Evolutionary conservation across 1,140 invertebrate species (phyloP).

Genomic region (Augochlora pura): DNA sequence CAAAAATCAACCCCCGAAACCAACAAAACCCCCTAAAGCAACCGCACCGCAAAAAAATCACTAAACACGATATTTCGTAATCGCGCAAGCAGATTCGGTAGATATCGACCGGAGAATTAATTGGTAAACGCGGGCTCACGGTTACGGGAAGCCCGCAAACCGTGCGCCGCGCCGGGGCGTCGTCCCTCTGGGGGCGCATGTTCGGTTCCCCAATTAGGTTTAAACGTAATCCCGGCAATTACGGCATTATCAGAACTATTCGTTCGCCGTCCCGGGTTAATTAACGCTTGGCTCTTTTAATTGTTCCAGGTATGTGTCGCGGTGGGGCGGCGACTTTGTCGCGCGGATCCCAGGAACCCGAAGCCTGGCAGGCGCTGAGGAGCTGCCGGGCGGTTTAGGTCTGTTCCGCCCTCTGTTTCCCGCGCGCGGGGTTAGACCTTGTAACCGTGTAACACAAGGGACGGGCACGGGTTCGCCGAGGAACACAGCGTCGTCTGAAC

Average conservation of each 20-base stretch:
- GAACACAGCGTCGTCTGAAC: constrained; percentile 13
- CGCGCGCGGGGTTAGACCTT: constrained; percentile 2
- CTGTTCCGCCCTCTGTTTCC: neutral
- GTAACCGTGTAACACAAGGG: constrained; percentile 13
- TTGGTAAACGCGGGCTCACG: no score
- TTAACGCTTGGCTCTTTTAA: neutral
- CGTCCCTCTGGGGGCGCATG: no score
- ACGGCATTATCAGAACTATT: neutral
- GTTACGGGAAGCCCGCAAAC: no score
- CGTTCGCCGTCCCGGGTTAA: neutral
- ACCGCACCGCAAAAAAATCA: no score
- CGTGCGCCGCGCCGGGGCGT: no score
- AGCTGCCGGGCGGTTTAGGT: neutral
- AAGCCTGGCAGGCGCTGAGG: no score
- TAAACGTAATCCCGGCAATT: neutral
- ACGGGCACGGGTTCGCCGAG: neutral
- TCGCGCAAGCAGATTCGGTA: no score
- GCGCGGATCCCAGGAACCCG: neutral
- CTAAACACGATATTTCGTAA: no score
- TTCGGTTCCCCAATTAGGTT: no score
- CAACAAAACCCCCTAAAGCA: no score
- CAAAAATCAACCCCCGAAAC: no score
- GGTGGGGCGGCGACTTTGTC: neutral
- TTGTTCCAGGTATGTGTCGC: constrained; percentile 1
- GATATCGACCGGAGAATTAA: no score